These are phyloP conservation scores for Lepidonotus clava DNA, from an alignment of 2,888 invertebrate genomes.

Conservation along the genomic window DNA sequence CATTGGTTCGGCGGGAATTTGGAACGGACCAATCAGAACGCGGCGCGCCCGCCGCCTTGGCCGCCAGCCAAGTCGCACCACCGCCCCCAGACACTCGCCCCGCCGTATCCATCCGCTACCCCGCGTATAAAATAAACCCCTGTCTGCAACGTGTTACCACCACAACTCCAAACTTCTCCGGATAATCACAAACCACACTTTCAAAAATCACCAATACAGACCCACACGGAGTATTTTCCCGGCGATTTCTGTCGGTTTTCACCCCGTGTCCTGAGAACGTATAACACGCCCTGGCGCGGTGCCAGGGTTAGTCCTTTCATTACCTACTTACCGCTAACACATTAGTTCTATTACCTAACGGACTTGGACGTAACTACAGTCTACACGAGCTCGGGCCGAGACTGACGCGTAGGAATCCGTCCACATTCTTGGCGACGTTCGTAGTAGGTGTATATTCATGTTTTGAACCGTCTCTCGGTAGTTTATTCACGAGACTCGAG, in stretches of 20 bases:
- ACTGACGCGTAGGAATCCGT: conserved; percentile 30
- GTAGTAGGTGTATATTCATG: conserved; percentile 51
- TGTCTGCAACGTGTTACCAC: conserved; percentile 12
- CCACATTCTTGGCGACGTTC: conserved; percentile 46
- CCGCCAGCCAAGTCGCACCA: not conserved
- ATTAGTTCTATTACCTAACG: not conserved
- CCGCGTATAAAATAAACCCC: conserved; percentile 9
- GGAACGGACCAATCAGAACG: not conserved
- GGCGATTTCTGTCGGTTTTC: not conserved
- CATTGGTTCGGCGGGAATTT: conserved; percentile 32
- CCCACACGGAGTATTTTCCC: not conserved
- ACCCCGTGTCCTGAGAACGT: not conserved
- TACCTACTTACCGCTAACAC: too few species aligned
- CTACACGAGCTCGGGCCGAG: too few species aligned
- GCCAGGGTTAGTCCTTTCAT: too few species aligned
- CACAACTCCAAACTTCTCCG: conserved; percentile 3
- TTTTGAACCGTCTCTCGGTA: conserved; percentile 51
- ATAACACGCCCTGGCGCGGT: conserved; percentile 19
- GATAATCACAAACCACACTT: not conserved
- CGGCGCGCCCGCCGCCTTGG: not conserved
- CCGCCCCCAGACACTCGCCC: conserved; percentile 14
- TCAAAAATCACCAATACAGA: not conserved
- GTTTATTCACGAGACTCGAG: conserved; percentile 49
- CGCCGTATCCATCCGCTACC: not conserved
- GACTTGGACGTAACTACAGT: too few species aligned